A percentile compares a stretch with the other conserved stretches of the same genome.
Evolutionary conservation across 2,888 invertebrate species (phyloP).

Genomic region (Temnothorax rugatulus): DNA sequence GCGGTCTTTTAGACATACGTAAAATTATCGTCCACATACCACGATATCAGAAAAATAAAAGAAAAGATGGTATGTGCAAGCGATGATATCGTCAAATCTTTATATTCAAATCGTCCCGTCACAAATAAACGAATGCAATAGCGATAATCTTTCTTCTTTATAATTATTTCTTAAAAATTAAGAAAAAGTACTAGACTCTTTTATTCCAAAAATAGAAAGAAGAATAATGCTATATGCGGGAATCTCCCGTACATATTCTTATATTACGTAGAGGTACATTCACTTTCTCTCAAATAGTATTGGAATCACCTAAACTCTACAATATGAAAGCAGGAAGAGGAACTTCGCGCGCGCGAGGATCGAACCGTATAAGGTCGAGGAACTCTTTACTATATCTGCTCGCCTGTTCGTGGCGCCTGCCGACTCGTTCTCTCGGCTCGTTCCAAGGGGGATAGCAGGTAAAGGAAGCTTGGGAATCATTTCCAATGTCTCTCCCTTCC

Average conservation of each 20-base stretch:
- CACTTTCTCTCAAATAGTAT: conserved; percentile 7
- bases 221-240: neutral
- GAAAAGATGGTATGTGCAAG: neutral
- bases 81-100: neutral
- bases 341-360: conserved; percentile 54
- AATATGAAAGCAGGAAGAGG: conserved; percentile 47
- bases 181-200: neutral
- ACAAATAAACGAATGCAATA: neutral
- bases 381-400: conserved; percentile 59
- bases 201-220: neutral
- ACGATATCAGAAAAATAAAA: neutral
- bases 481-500: conserved; percentile 27
- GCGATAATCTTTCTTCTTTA: neutral
- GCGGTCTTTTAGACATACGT: neutral
- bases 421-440: conserved; percentile 48
- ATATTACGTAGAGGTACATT: neutral
- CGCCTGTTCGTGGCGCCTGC: conserved; percentile 49
- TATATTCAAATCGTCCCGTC: neutral
- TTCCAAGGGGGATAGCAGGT: conserved; percentile 37
- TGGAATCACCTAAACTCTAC: conserved; percentile 12
- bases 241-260: neutral
- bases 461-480: conserved; percentile 44
- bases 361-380: conserved; percentile 59
- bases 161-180: neutral
- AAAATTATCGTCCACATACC: neutral